Evolutionary conservation across 2,888 invertebrate genomes (phyloP).

Genomic region (Tachystola acroxantha): DNA sequence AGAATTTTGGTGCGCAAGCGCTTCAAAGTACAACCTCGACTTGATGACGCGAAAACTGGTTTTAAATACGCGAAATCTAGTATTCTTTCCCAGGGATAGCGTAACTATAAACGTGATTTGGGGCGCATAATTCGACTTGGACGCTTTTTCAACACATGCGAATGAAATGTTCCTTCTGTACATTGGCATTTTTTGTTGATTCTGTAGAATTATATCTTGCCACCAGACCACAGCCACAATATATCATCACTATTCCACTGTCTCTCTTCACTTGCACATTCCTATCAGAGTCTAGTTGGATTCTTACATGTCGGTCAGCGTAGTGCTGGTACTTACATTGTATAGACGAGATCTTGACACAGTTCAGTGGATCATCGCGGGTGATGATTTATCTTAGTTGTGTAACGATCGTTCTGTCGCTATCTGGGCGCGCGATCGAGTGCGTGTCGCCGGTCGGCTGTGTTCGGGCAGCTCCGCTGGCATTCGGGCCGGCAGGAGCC

Average conservation of each 20-base stretch:
- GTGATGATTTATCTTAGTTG: constrained; percentile 70
- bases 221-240: too few species aligned
- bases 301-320: not conserved
- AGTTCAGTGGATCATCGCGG: constrained; percentile 60
- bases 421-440: constrained; percentile 59
- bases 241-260: too few species aligned
- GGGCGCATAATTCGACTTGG: too few species aligned
- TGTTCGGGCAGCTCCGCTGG: constrained; percentile 51
- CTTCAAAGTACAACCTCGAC: constrained; percentile 32
- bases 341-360: constrained; percentile 64
- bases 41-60: constrained; percentile 36
- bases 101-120: too few species aligned
- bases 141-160: too few species aligned
- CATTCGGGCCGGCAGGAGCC: constrained; percentile 39
- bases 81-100: too few species aligned
- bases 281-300: not conserved
- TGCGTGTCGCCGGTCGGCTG: constrained; percentile 52
- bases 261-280: too few species aligned
- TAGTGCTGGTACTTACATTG: not conserved
- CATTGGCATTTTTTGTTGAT: too few species aligned
- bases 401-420: constrained; percentile 57
- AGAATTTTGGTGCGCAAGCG: constrained; percentile 55
- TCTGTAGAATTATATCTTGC: too few species aligned
- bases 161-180: too few species aligned
- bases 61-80: constrained; percentile 32